Conservation (phyloP, 35 echinoderm and acorn worm species). For the Apostichopus parvimensis region DNA sequence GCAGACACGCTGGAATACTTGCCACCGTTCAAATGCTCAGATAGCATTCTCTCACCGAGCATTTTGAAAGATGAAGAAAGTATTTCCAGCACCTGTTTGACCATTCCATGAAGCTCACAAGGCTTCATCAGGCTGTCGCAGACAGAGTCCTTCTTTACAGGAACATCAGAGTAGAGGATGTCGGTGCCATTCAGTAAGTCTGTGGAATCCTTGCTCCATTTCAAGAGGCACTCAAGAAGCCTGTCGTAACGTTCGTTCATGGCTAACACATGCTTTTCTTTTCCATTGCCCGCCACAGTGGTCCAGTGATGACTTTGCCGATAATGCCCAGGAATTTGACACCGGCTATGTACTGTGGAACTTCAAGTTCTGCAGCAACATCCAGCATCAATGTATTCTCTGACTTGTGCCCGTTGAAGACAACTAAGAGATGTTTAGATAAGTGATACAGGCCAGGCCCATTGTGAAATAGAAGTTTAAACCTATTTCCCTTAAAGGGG, state of each 20-base stretch:
- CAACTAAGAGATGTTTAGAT: not conserved
- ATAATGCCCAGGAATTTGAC: slow-evolving; percentile 58
- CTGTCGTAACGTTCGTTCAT: slow-evolving; percentile 57
- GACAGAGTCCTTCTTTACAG: slow-evolving; percentile 45
- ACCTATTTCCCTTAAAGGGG: slow-evolving; percentile 59
- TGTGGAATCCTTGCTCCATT: slow-evolving; percentile 60
- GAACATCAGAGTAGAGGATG: slow-evolving; percentile 49
- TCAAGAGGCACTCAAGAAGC: slow-evolving; percentile 51
- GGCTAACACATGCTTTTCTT: slow-evolving; percentile 32
- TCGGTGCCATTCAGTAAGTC: slow-evolving; percentile 47
- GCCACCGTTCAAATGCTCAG: slow-evolving; percentile 29
- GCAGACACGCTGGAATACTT: slow-evolving; percentile 36
- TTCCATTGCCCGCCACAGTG: slow-evolving; percentile 58
- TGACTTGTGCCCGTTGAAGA: slow-evolving; percentile 59
- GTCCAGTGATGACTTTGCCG: slow-evolving; percentile 65
- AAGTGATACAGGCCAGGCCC: slow-evolving; percentile 58
- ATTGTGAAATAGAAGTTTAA: slow-evolving; percentile 69
- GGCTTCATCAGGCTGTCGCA: slow-evolving; percentile 39
- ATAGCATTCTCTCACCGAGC: not conserved
- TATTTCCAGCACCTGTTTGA: slow-evolving; percentile 38
- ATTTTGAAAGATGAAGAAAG: slow-evolving; percentile 11
- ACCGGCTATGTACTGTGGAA: slow-evolving; percentile 25
- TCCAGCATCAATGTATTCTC: slow-evolving; percentile 54
- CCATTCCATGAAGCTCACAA: slow-evolving; percentile 40
- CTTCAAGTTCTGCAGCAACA: slow-evolving; percentile 52